Percentiles rank a stretch among this genome's conserved stretches.
These are phyloP conservation scores for Cistogaster globosa DNA, from an alignment of 2,888 invertebrate genomes.

Conservation along the genomic window DNA sequence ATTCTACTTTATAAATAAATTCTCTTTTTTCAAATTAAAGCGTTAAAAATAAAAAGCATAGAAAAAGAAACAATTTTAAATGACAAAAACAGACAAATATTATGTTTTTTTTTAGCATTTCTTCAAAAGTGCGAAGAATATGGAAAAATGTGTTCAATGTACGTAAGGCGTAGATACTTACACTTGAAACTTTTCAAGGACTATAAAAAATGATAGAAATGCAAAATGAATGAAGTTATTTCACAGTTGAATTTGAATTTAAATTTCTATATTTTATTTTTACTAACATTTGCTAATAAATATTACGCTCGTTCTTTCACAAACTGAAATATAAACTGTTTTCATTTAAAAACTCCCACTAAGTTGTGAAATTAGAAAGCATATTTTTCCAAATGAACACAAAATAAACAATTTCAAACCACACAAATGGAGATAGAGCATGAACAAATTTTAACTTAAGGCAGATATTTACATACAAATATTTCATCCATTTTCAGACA, in stretches of 20 bases:
- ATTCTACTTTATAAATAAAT: too few relatives aligned
- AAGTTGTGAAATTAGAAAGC: conserved; percentile 65
- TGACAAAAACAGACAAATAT: not conserved
- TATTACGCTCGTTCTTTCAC: too few relatives aligned
- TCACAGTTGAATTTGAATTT: conserved; percentile 22
- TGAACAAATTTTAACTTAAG: conserved; percentile 53
- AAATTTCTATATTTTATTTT: conserved; percentile 18
- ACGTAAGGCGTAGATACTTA: not conserved
- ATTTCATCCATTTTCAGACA: not conserved
- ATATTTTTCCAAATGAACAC: conserved; percentile 18
- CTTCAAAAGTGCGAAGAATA: not conserved
- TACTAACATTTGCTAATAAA: not conserved
- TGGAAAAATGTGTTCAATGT: not conserved
- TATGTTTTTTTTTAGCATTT: not conserved
- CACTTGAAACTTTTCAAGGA: not conserved
- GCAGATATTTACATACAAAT: conserved; percentile 2
- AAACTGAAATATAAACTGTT: conserved; percentile 1
- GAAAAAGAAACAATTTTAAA: not conserved
- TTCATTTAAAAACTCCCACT: not conserved
- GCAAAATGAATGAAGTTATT: too few relatives aligned
- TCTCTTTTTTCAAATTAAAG: not conserved
- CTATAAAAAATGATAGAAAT: not conserved
- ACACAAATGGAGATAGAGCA: conserved; percentile 39
- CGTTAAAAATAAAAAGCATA: not conserved
- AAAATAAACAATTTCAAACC: conserved; percentile 25